Conservation (phyloP, 2,888 invertebrate species). For the Sabatieria punctata region DNA sequence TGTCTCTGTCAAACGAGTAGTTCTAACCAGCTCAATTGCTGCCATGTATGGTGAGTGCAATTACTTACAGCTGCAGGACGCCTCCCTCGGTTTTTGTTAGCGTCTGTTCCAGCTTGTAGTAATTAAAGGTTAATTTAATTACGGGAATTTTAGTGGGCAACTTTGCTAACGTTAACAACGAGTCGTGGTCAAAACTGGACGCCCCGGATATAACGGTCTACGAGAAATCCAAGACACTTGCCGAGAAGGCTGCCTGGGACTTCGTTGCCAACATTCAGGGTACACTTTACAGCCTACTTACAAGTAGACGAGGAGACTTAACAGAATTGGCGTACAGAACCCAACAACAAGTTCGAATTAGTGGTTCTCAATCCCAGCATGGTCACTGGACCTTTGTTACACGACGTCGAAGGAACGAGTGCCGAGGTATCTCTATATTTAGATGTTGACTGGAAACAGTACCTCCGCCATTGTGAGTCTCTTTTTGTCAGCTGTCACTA, state of each 20-base stretch:
- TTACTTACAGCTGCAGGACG: no score
- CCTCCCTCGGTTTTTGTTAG: no score
- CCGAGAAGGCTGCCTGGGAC: slow-evolving; percentile 43
- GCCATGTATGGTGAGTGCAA: slow-evolving; percentile 19
- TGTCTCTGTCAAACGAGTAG: slow-evolving; percentile 35
- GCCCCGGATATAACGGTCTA: slow-evolving; percentile 29
- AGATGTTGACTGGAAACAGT: background rate
- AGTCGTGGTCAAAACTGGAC: slow-evolving; percentile 34
- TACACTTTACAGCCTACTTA: slow-evolving; percentile 9
- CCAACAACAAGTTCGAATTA: slow-evolving; percentile 33
- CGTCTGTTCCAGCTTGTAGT: no score
- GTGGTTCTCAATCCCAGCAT: slow-evolving; percentile 40
- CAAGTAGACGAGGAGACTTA: no score
- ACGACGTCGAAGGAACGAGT: slow-evolving; percentile 25
- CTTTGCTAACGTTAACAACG: no score
- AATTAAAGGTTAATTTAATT: no score
- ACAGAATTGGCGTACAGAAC: background rate
- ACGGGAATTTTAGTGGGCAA: no score
- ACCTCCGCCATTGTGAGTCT: no score
- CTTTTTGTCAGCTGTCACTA: no score
- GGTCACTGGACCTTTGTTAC: slow-evolving; percentile 38
- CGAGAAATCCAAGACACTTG: slow-evolving; percentile 38
- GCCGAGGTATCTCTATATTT: background rate
- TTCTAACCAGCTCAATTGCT: slow-evolving; percentile 36
- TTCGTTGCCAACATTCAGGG: slow-evolving; percentile 38